Percentiles rank a stretch among this genome's conserved stretches.
Evolutionary conservation across 1,140 invertebrate species (phyloP).

Genomic region (Acromyrmex charruanus): DNA sequence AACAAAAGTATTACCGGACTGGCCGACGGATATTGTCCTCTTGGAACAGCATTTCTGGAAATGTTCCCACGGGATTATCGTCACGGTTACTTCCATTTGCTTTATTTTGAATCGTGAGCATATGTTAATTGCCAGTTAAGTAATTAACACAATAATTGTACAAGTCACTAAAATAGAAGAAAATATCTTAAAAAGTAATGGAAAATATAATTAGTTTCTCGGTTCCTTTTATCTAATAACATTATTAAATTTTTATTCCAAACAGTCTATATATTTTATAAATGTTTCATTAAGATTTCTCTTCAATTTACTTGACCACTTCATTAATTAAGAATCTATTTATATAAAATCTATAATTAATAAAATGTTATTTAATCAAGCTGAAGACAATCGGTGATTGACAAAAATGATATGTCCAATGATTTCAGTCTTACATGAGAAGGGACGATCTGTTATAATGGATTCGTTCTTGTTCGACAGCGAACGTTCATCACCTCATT

Average conservation of each 20-base stretch:
- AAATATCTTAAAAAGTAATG: not conserved
- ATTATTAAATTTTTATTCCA: not conserved
- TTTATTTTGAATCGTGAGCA: not conserved
- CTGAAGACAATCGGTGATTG: not conserved
- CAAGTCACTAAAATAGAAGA: not conserved
- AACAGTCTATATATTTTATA: not conserved
- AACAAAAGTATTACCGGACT: conserved; percentile 51
- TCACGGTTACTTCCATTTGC: not conserved
- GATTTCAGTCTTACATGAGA: not conserved
- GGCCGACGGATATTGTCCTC: conserved; percentile 38
- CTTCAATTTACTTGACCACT: not conserved
- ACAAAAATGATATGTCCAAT: not conserved
- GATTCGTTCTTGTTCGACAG: not conserved
- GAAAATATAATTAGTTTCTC: not conserved
- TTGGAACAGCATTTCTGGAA: conserved; percentile 25
- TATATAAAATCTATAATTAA: not conserved
- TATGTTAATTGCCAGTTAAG: not conserved
- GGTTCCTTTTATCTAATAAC: not conserved
- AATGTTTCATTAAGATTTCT: not conserved
- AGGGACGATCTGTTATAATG: not conserved
- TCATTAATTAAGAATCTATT: not conserved
- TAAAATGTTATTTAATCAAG: not conserved
- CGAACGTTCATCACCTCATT: not conserved
- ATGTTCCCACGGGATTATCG: not conserved
- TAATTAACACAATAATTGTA: not conserved